Evolutionary conservation across 1,140 invertebrate genomes (phyloP), one percentile per base, ranked within the genome.

Genomic region (Hylyphantes graminicola): DNA sequence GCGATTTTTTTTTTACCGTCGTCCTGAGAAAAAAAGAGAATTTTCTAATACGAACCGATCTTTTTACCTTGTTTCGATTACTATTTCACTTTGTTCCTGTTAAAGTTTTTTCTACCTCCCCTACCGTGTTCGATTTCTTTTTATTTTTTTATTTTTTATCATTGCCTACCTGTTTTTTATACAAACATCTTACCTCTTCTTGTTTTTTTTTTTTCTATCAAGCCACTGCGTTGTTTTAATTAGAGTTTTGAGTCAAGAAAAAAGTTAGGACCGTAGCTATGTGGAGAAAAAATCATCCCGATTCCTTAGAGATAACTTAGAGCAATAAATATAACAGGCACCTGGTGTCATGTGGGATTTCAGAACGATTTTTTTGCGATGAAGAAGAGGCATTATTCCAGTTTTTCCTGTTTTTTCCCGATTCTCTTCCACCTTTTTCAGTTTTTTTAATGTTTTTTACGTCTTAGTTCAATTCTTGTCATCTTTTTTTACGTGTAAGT

Each of bases 291-390:
- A 83, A 75, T 73, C 54, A 54, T 51, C 10, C 19, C 70, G 63
- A 83, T 83, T 67, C 80, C 72, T 50, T 53, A 13, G 63, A 55
- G 80, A 61, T 75, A 54, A 51, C 72, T 74, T 21, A n/a, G 53
- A 61, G 80, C 80, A 83, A 74, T 83, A 83, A 83, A 83, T 83
- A 83, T 83, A 83, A 83, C 53, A 83, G 80, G 75, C 80, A 83
- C 80, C 80, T 83, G 80, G 80, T 83, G 80, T 83, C 80, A 83
- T 65, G 72, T 50, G 80, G 68, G 80, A 83, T 83, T 83, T 73
- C 63, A 50, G 17, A 55, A 63, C 13, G 80, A 83, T 64, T 83
- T 70, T n/a, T 73, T 81, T 81, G 79, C 68, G 57, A 81, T 81
- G 72, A 83, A 83, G 80, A 83, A 59, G 70, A 75, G 75, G 80